Conservation (phyloP, 2,888 invertebrate species). For the Loripinus fragilis region DNA sequence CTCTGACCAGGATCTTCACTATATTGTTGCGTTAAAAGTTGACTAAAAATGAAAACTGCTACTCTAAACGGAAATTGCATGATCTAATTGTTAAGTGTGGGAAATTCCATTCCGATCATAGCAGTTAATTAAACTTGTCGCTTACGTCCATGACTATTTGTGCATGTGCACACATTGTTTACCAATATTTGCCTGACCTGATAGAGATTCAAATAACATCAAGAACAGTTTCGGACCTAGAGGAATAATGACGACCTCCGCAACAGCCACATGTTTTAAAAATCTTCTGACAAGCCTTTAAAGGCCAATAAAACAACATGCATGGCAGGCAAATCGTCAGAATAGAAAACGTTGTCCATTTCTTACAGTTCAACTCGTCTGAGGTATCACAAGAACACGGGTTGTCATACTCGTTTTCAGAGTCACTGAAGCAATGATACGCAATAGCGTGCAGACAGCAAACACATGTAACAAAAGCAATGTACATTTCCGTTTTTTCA, state of each 20-base stretch:
- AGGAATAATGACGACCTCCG: background rate
- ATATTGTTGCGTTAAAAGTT: no score
- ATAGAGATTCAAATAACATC: background rate
- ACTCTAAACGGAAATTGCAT: no score
- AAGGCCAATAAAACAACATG: conserved; percentile 14
- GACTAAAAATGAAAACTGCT: no score
- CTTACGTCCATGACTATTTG: no score
- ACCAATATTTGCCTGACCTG: no score
- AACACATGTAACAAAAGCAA: background rate
- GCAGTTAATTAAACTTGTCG: no score
- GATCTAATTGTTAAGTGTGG: no score
- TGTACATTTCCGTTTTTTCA: background rate
- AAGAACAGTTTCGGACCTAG: background rate
- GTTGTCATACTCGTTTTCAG: background rate
- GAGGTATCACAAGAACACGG: conserved; percentile 5
- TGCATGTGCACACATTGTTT: no score
- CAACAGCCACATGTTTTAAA: background rate
- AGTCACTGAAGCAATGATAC: background rate
- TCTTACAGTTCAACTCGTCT: background rate
- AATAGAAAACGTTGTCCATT: background rate
- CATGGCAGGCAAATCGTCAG: background rate
- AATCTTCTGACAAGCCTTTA: background rate
- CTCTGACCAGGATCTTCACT: no score
- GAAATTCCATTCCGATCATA: no score
- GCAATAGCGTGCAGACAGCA: background rate